Conservation (phyloP, 2,888 invertebrate species). For the Trimorus sp. region DNA sequence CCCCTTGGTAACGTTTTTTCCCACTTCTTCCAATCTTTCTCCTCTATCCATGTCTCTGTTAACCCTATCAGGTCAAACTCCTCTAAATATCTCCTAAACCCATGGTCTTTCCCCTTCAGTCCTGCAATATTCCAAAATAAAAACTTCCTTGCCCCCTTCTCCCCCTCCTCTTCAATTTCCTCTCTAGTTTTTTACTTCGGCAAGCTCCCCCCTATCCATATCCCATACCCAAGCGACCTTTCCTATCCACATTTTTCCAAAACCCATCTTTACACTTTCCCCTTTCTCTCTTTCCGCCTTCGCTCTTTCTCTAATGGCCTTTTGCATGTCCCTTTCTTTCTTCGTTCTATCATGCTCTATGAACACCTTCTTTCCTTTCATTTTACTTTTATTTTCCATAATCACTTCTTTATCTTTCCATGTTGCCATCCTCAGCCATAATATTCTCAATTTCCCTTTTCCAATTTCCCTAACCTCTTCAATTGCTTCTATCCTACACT, state of each 20-base stretch:
- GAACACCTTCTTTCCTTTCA: constrained; percentile 8
- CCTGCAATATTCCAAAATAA: constrained; percentile 24
- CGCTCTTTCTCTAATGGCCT: not conserved
- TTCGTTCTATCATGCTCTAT: constrained; percentile 13
- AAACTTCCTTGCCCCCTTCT: not conserved
- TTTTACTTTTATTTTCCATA: constrained; percentile 6
- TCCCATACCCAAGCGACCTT: not conserved
- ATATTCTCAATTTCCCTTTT: not conserved
- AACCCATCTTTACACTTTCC: constrained; percentile 2
- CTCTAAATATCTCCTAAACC: constrained; percentile 3
- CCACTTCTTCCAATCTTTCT: constrained; percentile 9
- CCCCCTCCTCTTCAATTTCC: not conserved
- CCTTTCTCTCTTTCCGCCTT: not conserved
- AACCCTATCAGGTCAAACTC: constrained; percentile 12
- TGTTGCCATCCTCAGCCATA: not conserved
- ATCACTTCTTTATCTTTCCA: constrained; percentile 18
- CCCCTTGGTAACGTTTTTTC: not conserved
- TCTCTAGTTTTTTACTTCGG: not conserved
- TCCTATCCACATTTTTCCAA: constrained; percentile 5
- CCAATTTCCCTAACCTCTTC: not conserved
- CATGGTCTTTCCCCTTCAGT: not conserved
- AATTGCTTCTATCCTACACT: not conserved
- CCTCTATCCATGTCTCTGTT: constrained; percentile 16
- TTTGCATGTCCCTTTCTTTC: constrained; percentile 19
- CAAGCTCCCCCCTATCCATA: not conserved